Evolutionary conservation across 2,113 vertebrate genomes (phyloP).

Genomic region (Pandion haliaetus): DNA sequence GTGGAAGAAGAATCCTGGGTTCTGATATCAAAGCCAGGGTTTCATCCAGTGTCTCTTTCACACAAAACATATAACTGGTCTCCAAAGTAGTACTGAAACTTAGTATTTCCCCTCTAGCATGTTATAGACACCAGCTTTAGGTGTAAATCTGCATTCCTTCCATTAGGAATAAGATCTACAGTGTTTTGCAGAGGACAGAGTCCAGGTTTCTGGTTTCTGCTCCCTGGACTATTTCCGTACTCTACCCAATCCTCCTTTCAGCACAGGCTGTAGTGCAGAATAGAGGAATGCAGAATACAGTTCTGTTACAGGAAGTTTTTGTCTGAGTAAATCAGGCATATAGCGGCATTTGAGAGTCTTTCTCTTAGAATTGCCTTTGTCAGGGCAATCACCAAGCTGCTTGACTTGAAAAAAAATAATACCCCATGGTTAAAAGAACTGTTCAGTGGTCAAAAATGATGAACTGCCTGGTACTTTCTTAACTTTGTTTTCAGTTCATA

Average conservation of each 20-base stretch:
- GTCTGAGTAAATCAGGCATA: neutral
- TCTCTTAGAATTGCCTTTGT: neutral
- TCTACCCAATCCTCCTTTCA: neutral
- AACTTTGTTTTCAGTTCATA: neutral
- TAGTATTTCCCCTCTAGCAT: neutral
- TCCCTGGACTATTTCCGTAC: neutral
- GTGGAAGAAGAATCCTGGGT: neutral
- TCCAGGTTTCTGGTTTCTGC: neutral
- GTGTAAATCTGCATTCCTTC: neutral
- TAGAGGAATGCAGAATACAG: neutral
- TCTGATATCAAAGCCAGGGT: neutral
- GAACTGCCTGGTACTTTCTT: neutral
- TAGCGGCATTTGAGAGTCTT: neutral
- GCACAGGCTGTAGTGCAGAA: neutral
- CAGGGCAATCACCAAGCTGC: neutral
- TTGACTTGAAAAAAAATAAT: neutral
- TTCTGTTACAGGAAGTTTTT: neutral
- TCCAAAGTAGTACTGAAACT: neutral
- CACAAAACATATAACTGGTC: neutral
- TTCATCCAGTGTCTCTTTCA: neutral
- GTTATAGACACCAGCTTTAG: neutral
- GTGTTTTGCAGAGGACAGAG: neutral
- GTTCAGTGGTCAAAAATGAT: neutral
- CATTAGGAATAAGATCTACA: neutral
- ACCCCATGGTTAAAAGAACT: neutral